These are phyloP conservation scores for Mactra quadrangularis DNA, from an alignment of 1,140 invertebrate species.

Conservation along the genomic window DNA sequence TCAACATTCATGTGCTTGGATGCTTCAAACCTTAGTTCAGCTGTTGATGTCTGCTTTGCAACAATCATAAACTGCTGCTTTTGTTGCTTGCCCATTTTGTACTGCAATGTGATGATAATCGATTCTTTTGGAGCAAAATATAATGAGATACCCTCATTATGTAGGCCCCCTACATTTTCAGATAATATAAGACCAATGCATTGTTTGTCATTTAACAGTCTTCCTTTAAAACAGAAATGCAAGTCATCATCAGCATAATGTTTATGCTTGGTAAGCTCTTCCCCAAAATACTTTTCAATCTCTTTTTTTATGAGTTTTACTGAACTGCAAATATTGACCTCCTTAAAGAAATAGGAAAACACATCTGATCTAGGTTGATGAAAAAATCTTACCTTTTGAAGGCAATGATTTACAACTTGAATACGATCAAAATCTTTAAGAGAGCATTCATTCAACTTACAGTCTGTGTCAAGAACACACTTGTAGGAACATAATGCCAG, in stretches of 20 bases:
- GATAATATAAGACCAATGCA: slow-evolving; percentile 30
- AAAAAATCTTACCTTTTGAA: not conserved
- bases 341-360: not conserved
- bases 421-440: slow-evolving; percentile 8
- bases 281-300: slow-evolving; percentile 11
- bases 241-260: not conserved
- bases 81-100: not conserved
- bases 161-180: slow-evolving; percentile 11
- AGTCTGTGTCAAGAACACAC: not conserved
- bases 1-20: slow-evolving; percentile 21
- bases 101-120: slow-evolving; percentile 22
- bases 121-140: slow-evolving; percentile 25
- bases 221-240: slow-evolving; percentile 33
- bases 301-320: slow-evolving; percentile 17
- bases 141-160: slow-evolving; percentile 5
- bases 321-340: slow-evolving; percentile 5
- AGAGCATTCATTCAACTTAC: not conserved
- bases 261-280: slow-evolving; percentile 16
- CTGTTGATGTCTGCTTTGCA: slow-evolving; percentile 7
- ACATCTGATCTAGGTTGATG: slow-evolving; percentile 16
- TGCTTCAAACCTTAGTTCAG: not conserved
- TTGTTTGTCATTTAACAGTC: slow-evolving; percentile 9
- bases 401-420: slow-evolving; percentile 1
- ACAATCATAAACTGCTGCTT: slow-evolving; percentile 36
- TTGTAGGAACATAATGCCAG: slow-evolving; percentile 19